phyloP scores from a whole-genome alignment of 1,140 invertebrate species.

The Trissolcus basalis region DNA sequence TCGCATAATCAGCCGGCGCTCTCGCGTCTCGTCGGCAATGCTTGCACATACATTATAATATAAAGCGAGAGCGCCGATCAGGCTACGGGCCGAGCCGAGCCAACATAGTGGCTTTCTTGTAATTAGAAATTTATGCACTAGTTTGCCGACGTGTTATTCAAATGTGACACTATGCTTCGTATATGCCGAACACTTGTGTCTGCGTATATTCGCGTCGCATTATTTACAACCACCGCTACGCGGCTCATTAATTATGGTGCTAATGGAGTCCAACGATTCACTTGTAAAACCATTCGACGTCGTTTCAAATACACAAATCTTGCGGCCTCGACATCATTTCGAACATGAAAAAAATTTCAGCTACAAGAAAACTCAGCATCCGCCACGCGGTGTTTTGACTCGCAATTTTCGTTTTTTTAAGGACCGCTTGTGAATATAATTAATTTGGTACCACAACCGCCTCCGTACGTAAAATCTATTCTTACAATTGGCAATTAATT shows the following conservation, averaged over 20 bases:
- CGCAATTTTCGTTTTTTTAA: background rate
- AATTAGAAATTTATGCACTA: conserved; percentile 76
- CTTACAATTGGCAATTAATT: too few species aligned
- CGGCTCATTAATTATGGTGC: conserved; percentile 69
- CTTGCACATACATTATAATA: conserved; percentile 46
- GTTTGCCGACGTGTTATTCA: conserved; percentile 72
- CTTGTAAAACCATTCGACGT: conserved; percentile 50
- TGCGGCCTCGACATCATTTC: conserved; percentile 28
- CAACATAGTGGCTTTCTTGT: conserved; percentile 69
- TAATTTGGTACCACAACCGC: too few species aligned
- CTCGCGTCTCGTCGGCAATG: conserved; percentile 43
- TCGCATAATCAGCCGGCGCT: conserved; percentile 53
- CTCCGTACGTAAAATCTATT: too few species aligned
- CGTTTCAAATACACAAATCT: conserved; percentile 48
- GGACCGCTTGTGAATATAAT: background rate
- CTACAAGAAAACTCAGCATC: conserved; percentile 17
- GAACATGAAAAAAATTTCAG: conserved; percentile 35
- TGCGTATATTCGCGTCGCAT: conserved; percentile 51
- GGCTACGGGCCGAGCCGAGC: conserved; percentile 28
- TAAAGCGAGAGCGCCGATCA: conserved; percentile 29
- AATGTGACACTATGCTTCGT: conserved; percentile 71
- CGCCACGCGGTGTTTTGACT: conserved; percentile 1
- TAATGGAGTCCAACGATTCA: conserved; percentile 64
- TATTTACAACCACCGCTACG: conserved; percentile 64
- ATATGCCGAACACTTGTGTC: conserved; percentile 49